Evolutionary conservation across 2,888 invertebrate species (phyloP).

Genomic region (Amiota minor): DNA sequence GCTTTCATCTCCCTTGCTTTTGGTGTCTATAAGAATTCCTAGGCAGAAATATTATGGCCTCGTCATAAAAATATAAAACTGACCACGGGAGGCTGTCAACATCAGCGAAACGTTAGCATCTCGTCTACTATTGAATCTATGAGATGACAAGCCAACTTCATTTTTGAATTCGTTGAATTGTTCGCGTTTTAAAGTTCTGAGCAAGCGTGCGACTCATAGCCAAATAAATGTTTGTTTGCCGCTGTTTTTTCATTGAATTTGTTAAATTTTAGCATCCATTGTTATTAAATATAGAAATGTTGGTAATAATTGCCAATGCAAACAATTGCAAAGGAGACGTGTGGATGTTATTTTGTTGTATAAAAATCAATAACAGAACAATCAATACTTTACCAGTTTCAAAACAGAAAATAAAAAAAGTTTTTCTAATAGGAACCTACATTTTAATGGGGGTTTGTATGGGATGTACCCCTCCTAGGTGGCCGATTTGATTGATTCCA

Average conservation of each 20-base stretch:
- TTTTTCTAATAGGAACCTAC: too few relatives aligned
- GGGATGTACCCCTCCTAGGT: too few relatives aligned
- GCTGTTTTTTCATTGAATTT: conserved; percentile 52
- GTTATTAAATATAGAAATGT: conserved; percentile 62
- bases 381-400: too few relatives aligned
- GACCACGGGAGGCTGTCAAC: conserved; percentile 60
- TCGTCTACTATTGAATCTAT: conserved; percentile 23
- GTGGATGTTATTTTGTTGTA: not conserved
- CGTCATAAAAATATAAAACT: conserved; percentile 71
- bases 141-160: conserved; percentile 19
- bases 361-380: not conserved
- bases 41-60: conserved; percentile 70
- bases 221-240: conserved; percentile 39
- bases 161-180: conserved; percentile 58
- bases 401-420: too few relatives aligned
- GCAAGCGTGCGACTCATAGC: conserved; percentile 58
- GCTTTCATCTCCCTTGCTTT: conserved; percentile 63
- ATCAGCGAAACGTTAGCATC: not conserved
- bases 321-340: conserved; percentile 46
- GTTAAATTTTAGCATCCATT: conserved; percentile 55
- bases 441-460: too few relatives aligned
- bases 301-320: conserved; percentile 56
- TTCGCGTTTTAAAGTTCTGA: conserved; percentile 54
- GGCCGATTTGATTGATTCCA: too few relatives aligned
- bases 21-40: conserved; percentile 60